phyloP scores from a whole-genome alignment of 2,797 vertebrate species.

The Peromyscus attwateri region DNA sequence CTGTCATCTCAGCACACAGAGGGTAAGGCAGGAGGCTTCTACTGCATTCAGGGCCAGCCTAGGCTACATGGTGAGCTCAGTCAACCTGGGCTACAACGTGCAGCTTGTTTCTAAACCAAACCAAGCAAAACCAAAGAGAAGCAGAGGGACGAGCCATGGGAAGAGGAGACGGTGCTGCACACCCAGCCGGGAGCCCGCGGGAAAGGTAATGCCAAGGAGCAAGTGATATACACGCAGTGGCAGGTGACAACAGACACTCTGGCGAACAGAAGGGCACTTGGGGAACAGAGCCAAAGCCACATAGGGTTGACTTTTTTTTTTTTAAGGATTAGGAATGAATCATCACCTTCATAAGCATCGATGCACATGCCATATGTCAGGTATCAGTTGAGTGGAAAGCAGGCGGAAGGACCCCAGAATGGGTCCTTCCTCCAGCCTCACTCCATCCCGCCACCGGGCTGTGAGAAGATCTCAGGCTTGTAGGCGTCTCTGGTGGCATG shows the following conservation, averaged over 20 bases:
- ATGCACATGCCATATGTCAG: constrained; percentile 84
- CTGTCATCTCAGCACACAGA: neutral
- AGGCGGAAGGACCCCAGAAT: constrained; percentile 70
- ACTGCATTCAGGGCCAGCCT: neutral
- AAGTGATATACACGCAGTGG: neutral
- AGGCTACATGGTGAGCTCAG: neutral
- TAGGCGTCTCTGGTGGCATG: constrained; percentile 35
- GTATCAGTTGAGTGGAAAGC: constrained; percentile 83
- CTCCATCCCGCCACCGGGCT: constrained; percentile 43
- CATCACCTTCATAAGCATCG: constrained; percentile 85
- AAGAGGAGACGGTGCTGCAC: neutral
- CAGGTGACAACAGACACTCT: constrained; percentile 67
- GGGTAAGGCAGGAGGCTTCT: neutral
- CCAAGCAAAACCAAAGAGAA: neutral
- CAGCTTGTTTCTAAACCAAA: neutral
- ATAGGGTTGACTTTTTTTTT: constrained; percentile 58
- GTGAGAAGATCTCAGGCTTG: constrained; percentile 80
- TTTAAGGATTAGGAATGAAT: constrained; percentile 86
- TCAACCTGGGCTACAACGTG: neutral
- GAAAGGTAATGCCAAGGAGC: neutral
- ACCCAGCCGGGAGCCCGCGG: neutral
- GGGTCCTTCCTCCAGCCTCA: constrained; percentile 78
- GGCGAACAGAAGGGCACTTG: constrained; percentile 76
- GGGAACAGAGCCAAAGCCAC: constrained; percentile 77
- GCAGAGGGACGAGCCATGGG: neutral